These are phyloP conservation scores for Periophthalmodon schlosseri DNA, from an alignment of 2,113 vertebrate species.

Conservation along the genomic window DNA sequence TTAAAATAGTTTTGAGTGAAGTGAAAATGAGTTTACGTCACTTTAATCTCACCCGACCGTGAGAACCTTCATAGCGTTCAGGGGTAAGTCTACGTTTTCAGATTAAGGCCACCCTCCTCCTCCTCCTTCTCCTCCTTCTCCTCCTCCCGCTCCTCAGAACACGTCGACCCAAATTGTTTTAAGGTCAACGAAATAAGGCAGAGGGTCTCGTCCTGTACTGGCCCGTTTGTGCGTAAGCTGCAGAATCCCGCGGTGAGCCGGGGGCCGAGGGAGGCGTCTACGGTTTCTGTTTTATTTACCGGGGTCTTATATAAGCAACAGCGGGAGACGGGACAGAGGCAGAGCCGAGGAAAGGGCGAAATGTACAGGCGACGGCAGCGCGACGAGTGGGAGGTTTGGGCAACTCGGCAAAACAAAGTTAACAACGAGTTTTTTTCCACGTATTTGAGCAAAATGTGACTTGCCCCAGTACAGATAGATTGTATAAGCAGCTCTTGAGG, in stretches of 20 bases:
- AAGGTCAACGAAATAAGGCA: constrained; percentile 35
- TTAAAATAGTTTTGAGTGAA: too few species aligned
- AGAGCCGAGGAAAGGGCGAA: constrained; percentile 55
- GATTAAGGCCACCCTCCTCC: constrained; percentile 51
- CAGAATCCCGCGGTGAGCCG: constrained; percentile 56
- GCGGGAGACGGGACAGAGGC: constrained; percentile 52
- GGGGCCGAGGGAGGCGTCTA: constrained; percentile 56
- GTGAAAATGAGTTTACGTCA: too few species aligned
- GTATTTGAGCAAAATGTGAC: too few species aligned
- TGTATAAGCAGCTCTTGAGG: too few species aligned
- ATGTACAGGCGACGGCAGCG: constrained; percentile 8
- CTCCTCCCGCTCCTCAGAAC: constrained; percentile 42
- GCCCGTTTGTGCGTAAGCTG: constrained; percentile 42
- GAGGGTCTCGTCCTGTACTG: constrained; percentile 10
- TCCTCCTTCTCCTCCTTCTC: constrained; percentile 22
- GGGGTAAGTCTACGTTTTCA: constrained; percentile 66
- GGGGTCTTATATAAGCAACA: constrained; percentile 70
- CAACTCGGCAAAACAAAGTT: not conserved
- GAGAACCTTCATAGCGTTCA: not conserved
- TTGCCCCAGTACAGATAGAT: too few species aligned
- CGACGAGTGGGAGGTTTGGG: not conserved
- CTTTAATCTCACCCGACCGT: too few species aligned
- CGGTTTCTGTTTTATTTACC: constrained; percentile 74
- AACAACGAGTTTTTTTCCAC: not conserved
- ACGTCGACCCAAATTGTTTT: constrained; percentile 64